Conservation (phyloP, 1,140 invertebrate genomes). For the Battus philenor region DNA sequence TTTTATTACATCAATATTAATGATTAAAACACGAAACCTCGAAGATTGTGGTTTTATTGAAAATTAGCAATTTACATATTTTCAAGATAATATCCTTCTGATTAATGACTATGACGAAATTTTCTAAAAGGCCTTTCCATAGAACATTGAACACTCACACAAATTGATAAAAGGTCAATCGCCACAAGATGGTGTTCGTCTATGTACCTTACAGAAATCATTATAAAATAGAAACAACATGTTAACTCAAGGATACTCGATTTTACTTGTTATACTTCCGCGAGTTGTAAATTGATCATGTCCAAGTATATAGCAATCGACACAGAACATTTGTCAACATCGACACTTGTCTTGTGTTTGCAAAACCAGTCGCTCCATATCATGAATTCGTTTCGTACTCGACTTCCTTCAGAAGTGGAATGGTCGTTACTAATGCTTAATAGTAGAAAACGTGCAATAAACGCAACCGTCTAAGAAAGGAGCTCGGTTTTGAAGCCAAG, state of each 20-base stretch:
- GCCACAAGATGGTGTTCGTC: too few species aligned
- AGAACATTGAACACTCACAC: slow-evolving; percentile 14
- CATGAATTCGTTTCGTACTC: neutral
- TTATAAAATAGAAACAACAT: too few species aligned
- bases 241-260: too few species aligned
- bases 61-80: slow-evolving; percentile 7
- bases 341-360: neutral
- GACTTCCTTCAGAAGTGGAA: slow-evolving; percentile 6
- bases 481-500: slow-evolving; percentile 74
- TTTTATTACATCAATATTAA: too few species aligned
- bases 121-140: slow-evolving; percentile 13
- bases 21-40: too few species aligned
- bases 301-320: too few species aligned
- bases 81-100: slow-evolving; percentile 13
- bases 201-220: too few species aligned
- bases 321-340: neutral
- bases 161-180: slow-evolving; percentile 10
- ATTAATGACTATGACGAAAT: slow-evolving; percentile 9
- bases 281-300: too few species aligned
- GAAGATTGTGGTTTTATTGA: too few species aligned
- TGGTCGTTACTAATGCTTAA: slow-evolving; percentile 15
- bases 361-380: slow-evolving; percentile 3
- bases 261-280: too few species aligned
- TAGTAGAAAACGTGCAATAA: slow-evolving; percentile 51
- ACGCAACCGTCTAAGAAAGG: slow-evolving; percentile 68